A percentile compares a stretch with the other conserved stretches of the same genome.
phyloP scores from a whole-genome alignment of 1,140 invertebrate genomes.

The Drosophila azteca region DNA sequence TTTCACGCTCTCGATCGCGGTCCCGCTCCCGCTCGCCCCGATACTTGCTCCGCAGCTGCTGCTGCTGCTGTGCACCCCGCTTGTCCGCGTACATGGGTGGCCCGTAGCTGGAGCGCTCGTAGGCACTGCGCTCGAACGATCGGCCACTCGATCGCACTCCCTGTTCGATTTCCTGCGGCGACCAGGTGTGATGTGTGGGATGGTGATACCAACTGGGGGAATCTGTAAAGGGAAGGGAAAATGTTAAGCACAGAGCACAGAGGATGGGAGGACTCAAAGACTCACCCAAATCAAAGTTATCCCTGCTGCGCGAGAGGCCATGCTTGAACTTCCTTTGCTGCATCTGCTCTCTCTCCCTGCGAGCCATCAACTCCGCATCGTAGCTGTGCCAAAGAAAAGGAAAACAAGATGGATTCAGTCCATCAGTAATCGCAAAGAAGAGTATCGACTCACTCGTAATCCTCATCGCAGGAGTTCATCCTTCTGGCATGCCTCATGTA shows the following conservation, averaged over 20 bases:
- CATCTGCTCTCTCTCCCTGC: constrained; percentile 65
- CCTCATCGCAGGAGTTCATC: constrained; percentile 84
- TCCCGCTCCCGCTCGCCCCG: constrained; percentile 54
- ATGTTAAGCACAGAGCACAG: no score
- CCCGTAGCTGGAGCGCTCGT: constrained; percentile 80
- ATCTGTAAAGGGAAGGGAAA: constrained; percentile 30
- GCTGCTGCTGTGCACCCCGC: constrained; percentile 57
- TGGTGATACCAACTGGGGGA: constrained; percentile 83
- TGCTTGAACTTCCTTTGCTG: constrained; percentile 71
- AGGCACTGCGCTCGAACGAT: constrained; percentile 78
- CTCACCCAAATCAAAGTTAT: constrained; percentile 79
- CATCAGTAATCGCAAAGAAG: neutral
- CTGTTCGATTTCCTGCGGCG: constrained; percentile 80
- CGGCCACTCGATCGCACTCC: constrained; percentile 45
- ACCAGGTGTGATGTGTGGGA: constrained; percentile 79
- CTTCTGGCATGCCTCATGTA: constrained; percentile 78
- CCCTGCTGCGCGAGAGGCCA: constrained; percentile 73
- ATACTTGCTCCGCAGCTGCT: constrained; percentile 56
- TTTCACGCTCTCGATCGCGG: constrained; percentile 54
- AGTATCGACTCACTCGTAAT: constrained; percentile 84
- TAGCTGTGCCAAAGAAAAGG: constrained; percentile 44
- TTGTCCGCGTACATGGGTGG: constrained; percentile 78
- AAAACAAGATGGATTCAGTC: neutral
- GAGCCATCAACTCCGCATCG: constrained; percentile 72
- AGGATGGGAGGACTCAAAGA: neutral